Conservation (phyloP, 2,888 invertebrate species). For the Salticus scenicus region DNA sequence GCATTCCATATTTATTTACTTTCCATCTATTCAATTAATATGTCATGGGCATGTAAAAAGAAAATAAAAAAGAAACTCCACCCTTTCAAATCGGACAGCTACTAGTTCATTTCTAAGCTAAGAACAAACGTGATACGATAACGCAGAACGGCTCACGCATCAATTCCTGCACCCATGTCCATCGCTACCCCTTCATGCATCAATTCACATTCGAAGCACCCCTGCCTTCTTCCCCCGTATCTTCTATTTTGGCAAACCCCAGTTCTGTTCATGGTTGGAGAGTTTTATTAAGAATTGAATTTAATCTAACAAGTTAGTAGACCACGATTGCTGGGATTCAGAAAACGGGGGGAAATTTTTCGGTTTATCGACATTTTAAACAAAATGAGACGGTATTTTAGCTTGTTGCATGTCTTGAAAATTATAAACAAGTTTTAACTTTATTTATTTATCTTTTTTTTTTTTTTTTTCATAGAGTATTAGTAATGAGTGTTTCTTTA, state of each 20-base stretch:
- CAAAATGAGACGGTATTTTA: not conserved
- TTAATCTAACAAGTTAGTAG: conserved; percentile 52
- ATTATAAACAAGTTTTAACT: too few species aligned
- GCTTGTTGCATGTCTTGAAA: not conserved
- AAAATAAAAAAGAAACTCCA: conserved; percentile 25
- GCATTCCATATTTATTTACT: not conserved
- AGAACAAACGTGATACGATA: not conserved
- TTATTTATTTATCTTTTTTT: too few species aligned
- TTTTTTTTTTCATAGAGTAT: too few species aligned
- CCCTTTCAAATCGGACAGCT: not conserved
- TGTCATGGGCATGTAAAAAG: not conserved
- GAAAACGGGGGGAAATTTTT: not conserved
- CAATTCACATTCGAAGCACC: not conserved
- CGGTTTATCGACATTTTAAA: not conserved
- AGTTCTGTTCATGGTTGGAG: conserved; percentile 35
- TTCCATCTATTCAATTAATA: conserved; percentile 42
- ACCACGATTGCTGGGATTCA: not conserved
- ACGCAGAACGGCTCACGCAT: conserved; percentile 25
- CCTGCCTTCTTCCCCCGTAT: not conserved
- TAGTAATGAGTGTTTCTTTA: too few species aligned
- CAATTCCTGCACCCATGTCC: conserved; percentile 33
- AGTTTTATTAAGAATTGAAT: conserved; percentile 46
- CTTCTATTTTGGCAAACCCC: conserved; percentile 19
- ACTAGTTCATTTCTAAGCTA: not conserved
- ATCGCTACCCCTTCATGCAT: conserved; percentile 39